Percentiles rank a stretch among this genome's conserved stretches.
Conservation (phyloP, 2,888 invertebrate species). For the Siphonodentalium dalli region DNA sequence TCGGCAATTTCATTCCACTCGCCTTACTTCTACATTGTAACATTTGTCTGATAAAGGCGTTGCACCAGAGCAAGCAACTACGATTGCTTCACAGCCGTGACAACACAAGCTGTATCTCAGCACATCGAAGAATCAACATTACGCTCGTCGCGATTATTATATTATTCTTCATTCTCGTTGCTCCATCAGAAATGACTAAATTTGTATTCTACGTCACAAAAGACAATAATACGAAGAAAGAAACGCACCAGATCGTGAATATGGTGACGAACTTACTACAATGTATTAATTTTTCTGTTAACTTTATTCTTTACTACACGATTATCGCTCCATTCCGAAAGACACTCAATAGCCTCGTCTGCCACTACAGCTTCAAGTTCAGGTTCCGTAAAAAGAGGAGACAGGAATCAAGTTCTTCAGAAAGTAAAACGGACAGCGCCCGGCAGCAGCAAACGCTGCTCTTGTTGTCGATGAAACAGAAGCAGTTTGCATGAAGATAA, state of each 20-base stretch:
- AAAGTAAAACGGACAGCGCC: too few species aligned
- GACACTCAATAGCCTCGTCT: constrained; percentile 65
- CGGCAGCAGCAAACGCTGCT: too few species aligned
- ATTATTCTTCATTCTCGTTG: constrained; percentile 51
- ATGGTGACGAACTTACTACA: constrained; percentile 75
- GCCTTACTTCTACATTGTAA: constrained; percentile 48
- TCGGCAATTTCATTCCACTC: constrained; percentile 49
- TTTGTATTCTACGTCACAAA: constrained; percentile 39
- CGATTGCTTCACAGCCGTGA: constrained; percentile 43
- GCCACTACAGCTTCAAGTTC: too few species aligned
- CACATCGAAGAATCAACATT: constrained; percentile 49
- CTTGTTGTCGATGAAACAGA: too few species aligned
- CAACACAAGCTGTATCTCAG: constrained; percentile 40
- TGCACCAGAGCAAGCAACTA: constrained; percentile 43
- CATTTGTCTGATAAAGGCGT: constrained; percentile 44
- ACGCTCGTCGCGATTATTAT: constrained; percentile 53
- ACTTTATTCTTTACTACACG: constrained; percentile 80
- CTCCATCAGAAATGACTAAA: constrained; percentile 50
- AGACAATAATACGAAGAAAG: constrained; percentile 19
- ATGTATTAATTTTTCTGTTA: constrained; percentile 78
- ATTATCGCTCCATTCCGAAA: constrained; percentile 80
- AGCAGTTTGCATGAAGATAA: too few species aligned
- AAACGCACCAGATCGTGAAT: constrained; percentile 40
- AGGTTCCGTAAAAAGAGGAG: too few species aligned
- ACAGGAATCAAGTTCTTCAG: too few species aligned